Evolutionary conservation across 1,140 invertebrate species (phyloP).

Genomic region (Drosophila ananassae): DNA sequence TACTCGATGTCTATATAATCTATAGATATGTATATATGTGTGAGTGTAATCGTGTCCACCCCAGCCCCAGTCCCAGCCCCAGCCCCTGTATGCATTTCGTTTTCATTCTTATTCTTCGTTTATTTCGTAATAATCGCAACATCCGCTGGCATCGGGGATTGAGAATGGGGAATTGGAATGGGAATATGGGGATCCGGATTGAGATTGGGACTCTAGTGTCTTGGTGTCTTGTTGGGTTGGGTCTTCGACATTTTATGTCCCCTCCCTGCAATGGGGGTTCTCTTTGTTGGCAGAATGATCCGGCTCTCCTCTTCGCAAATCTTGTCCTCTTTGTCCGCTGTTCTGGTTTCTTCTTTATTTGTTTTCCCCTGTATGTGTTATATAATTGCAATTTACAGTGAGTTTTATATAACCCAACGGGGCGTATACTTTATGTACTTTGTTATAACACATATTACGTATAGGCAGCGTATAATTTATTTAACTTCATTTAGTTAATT

Average conservation of each 20-base stretch:
- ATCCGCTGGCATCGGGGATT: slow-evolving; percentile 58
- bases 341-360: slow-evolving; percentile 28
- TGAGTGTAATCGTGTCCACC: slow-evolving; percentile 1
- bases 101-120: slow-evolving; percentile 75
- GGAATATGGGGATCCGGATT: slow-evolving; percentile 12
- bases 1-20: slow-evolving; percentile 21
- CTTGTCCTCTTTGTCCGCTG: slow-evolving; percentile 28
- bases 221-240: slow-evolving; percentile 37
- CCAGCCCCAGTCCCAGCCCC: neutral
- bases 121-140: slow-evolving; percentile 81
- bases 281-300: slow-evolving; percentile 58
- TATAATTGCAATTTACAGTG: slow-evolving; percentile 67
- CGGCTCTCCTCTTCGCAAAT: slow-evolving; percentile 6
- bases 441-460: slow-evolving; percentile 30
- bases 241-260: slow-evolving; percentile 20
- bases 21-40: neutral
- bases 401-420: slow-evolving; percentile 50
- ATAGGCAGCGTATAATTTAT: slow-evolving; percentile 31
- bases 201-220: slow-evolving; percentile 25
- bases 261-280: slow-evolving; percentile 2
- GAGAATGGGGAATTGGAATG: slow-evolving; percentile 1
- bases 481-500: slow-evolving; percentile 4
- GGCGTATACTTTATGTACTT: slow-evolving; percentile 45
- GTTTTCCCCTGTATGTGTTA: slow-evolving; percentile 38
- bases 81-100: slow-evolving; percentile 49